These are phyloP conservation scores for Myotis findleyi DNA, from an alignment of 2,797 vertebrate genomes.

Conservation along the genomic window DNA sequence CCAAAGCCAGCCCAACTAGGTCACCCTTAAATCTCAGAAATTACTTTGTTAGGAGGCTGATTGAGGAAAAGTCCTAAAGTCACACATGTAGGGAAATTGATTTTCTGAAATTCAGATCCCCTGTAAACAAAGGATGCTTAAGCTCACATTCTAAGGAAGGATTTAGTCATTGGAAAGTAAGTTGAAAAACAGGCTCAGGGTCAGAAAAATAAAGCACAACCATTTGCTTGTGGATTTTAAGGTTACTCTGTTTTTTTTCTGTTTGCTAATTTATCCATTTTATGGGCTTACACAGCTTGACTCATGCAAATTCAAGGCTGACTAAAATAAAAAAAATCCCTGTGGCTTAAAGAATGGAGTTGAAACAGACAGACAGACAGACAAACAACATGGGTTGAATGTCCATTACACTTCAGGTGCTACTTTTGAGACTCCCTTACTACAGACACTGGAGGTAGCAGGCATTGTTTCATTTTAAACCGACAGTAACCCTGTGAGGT, in stretches of 20 bases:
- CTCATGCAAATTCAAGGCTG: background rate
- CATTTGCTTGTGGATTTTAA: constrained; percentile 65
- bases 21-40: constrained; percentile 42
- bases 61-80: constrained; percentile 47
- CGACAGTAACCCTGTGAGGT: background rate
- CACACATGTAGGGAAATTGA: constrained; percentile 53
- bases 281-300: background rate
- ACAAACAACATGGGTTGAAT: background rate
- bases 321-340: background rate
- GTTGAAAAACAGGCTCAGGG: constrained; percentile 25
- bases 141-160: constrained; percentile 49
- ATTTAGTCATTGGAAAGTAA: constrained; percentile 56
- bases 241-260: constrained; percentile 37
- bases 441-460: background rate
- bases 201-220: constrained; percentile 43
- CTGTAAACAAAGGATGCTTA: constrained; percentile 66
- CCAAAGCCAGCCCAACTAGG: constrained; percentile 39
- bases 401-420: background rate
- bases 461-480: background rate
- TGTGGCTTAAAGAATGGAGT: background rate
- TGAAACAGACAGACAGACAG: background rate
- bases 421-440: background rate
- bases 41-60: constrained; percentile 48
- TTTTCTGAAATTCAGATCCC: constrained; percentile 71
- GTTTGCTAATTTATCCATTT: background rate